Base-by-base conservation (phyloP, 2,113 vertebrate species). In the Takifugu bimaculatus region DNA sequence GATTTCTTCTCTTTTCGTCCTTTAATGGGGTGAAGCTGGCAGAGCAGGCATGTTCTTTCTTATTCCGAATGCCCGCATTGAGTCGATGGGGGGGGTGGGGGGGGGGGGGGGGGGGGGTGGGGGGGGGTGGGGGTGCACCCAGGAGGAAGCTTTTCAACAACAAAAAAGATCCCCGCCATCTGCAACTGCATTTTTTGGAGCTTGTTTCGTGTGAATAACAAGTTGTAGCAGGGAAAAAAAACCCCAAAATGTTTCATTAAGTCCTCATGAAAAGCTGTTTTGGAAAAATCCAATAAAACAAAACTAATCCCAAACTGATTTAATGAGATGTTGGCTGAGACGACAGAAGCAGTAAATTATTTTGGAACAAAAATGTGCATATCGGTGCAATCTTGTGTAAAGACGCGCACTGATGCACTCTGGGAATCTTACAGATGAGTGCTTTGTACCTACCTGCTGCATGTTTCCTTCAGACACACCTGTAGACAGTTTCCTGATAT, bases 21-120 rank as follows among this genome's bases (percentile, higher is more conserved):
- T 80, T 82, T 80, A 82, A 82, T 61, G 79, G 83, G 49, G 14
- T 59, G 25, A 60, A 75, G 56, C 65, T 87, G 80, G 81, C 73
- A 71, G 49, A 62, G 65, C 4, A 3, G 27, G 4, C 26, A 4
- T 39, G 57, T 50, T 61, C 32, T 60, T 74, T 68, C 64, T 73
- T 71, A 50, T 55, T 65, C 63, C 29, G 66, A 75, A 45, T 59
- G 26, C 70, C 70, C 52, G 1, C 57, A 45, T 32, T 29, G 55
- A 13, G 54, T 44, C 50, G 49, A 68, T 39, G 10, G 66, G 29
- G 20, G 20, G 20, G 20, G 20, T 1, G 42, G 55, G 45, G 57
- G 56, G 60, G 20, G 20, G 20, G 20, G 20, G 20, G 42, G 55
- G 45, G 57, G 56, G n/a, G 10, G 66, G 29, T 39, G 10, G 66